Conservation (phyloP, 2,797 vertebrate genomes). For the Peromyscus nudipes region DNA sequence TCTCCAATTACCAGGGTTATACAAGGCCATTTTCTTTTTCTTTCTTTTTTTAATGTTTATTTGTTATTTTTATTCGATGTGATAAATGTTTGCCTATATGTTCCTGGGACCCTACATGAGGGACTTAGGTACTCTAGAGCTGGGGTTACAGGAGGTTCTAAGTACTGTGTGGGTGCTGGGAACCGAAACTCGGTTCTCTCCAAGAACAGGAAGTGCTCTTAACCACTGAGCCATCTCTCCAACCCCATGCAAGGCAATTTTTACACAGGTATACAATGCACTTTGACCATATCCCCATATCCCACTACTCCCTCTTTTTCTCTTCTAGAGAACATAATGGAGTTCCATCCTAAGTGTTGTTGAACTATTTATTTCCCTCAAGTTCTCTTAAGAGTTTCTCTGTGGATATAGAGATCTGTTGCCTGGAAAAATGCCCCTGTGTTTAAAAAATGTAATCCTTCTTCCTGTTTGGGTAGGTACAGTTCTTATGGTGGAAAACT, state of each 20-base stretch:
- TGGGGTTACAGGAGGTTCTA: not conserved
- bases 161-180: not conserved
- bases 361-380: not conserved
- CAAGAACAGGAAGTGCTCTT: not conserved
- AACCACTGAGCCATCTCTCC: not conserved
- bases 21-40: not conserved
- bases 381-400: not conserved
- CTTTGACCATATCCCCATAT: not conserved
- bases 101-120: not conserved
- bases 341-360: not conserved
- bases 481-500: not conserved
- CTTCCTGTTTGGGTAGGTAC: not conserved
- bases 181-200: not conserved
- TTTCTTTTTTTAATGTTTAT: not conserved
- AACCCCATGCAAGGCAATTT: not conserved
- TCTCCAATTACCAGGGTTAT: not conserved
- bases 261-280: not conserved
- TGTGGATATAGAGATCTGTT: not conserved
- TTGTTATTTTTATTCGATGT: not conserved
- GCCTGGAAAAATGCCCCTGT: not conserved
- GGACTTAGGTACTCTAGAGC: not conserved
- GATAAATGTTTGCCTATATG: not conserved
- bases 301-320: not conserved
- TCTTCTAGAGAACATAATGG: not conserved
- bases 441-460: constrained; percentile 27